Evolutionary conservation across 2,113 vertebrate genomes (phyloP).

Genomic region (Myodes glareolus): DNA sequence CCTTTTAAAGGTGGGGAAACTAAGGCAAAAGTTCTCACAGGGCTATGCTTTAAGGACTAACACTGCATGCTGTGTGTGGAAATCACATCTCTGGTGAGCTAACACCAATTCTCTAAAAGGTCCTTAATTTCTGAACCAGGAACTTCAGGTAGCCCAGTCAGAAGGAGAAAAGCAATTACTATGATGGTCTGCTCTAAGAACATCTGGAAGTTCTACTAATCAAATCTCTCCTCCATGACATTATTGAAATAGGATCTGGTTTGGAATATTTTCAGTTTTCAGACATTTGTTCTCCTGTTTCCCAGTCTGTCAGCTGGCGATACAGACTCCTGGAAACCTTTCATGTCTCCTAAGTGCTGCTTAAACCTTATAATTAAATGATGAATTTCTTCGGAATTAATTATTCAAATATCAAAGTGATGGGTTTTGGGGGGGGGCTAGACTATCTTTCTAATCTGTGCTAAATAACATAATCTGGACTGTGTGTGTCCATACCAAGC

Average conservation of each 20-base stretch:
- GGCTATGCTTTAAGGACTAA: neutral
- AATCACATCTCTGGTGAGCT: neutral
- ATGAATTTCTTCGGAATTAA: slow-evolving; percentile 62
- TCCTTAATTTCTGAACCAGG: neutral
- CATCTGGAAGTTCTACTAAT: neutral
- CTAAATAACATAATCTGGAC: neutral
- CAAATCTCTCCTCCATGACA: neutral
- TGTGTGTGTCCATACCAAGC: neutral
- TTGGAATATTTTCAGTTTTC: slow-evolving; percentile 53
- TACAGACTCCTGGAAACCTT: slow-evolving; percentile 12
- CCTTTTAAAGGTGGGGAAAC: neutral
- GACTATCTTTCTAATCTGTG: slow-evolving; percentile 23
- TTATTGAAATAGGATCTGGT: slow-evolving; percentile 35
- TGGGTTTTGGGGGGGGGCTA: neutral
- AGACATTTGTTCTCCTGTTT: slow-evolving; percentile 42
- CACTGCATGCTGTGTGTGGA: neutral
- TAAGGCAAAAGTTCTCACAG: neutral
- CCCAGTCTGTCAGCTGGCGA: neutral
- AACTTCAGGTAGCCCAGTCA: neutral
- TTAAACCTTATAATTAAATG: slow-evolving; percentile 64
- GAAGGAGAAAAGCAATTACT: neutral
- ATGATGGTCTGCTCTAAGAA: neutral
- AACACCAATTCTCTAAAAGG: neutral
- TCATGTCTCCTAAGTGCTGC: slow-evolving; percentile 35
- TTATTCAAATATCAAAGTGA: slow-evolving; percentile 63